These are phyloP conservation scores for Oceanodroma tethys DNA, from an alignment of 2,113 vertebrate genomes.

Conservation along the genomic window DNA sequence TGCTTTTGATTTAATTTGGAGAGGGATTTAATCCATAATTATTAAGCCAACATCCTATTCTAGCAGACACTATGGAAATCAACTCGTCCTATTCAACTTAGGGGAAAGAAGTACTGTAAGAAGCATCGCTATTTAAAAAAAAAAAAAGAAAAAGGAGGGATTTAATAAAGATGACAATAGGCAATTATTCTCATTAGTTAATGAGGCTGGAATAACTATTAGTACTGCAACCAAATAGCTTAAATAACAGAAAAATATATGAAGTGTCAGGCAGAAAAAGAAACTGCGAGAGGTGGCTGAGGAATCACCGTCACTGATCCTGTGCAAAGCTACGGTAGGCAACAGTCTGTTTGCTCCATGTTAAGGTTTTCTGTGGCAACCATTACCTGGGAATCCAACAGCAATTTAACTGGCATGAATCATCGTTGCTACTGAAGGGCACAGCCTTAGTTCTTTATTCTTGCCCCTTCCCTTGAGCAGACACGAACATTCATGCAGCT, in stretches of 20 bases:
- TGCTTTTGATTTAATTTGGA: constrained; percentile 17
- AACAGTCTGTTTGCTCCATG: background rate
- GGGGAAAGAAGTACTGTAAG: background rate
- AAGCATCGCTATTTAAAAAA: background rate
- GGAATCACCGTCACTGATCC: background rate
- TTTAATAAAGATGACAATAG: background rate
- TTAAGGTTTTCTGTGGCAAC: background rate
- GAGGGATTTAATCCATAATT: background rate
- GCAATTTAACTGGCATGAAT: background rate
- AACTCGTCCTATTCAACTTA: background rate
- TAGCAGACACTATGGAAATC: background rate
- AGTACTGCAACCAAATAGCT: background rate
- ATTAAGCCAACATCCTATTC: background rate
- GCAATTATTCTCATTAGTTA: background rate
- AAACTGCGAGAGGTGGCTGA: background rate
- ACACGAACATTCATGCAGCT: background rate
- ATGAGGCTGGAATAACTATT: background rate
- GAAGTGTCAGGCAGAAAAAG: background rate
- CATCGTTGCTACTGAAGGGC: background rate
- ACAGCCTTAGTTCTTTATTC: background rate
- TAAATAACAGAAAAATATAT: background rate
- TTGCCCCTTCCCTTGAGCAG: background rate
- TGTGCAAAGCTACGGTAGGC: background rate
- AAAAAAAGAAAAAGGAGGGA: background rate
- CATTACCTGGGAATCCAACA: background rate